Evolutionary conservation across 2,888 invertebrate species (phyloP).

Genomic region (Cheilosia urbana): DNA sequence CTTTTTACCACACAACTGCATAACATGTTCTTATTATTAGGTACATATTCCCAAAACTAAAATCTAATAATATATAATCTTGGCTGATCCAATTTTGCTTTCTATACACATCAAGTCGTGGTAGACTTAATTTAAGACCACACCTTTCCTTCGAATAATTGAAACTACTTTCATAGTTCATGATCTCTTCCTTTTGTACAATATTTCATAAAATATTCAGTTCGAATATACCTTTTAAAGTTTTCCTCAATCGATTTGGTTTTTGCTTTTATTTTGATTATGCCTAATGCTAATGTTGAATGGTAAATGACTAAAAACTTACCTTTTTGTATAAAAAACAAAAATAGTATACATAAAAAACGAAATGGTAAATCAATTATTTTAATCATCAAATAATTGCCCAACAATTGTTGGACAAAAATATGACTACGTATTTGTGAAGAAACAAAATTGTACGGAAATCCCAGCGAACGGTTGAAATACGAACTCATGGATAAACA

Average conservation of each 20-base stretch:
- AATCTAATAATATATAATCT: not conserved
- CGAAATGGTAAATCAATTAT: not conserved
- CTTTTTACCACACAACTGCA: conserved; percentile 5
- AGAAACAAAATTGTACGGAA: not conserved
- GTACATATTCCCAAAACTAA: not conserved
- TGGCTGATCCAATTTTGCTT: not conserved
- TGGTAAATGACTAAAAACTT: conserved; percentile 43
- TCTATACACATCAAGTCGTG: not conserved
- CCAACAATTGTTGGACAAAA: not conserved
- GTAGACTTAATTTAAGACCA: too few species aligned
- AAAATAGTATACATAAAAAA: not conserved
- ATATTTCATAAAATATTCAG: too few species aligned
- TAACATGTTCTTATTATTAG: not conserved
- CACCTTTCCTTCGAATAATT: too few species aligned
- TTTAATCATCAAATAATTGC: not conserved
- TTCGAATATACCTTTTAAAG: too few species aligned
- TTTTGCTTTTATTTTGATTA: not conserved
- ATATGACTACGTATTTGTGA: not conserved
- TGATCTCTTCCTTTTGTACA: too few species aligned
- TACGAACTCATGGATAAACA: conserved; percentile 69
- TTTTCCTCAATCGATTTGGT: too few species aligned
- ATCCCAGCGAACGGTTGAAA: conserved; percentile 58
- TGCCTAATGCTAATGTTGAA: not conserved
- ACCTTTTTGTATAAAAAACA: conserved; percentile 17
- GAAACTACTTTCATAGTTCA: too few species aligned